These are phyloP conservation scores for Cheilosia pagana DNA, from an alignment of 2,888 invertebrate genomes.

Conservation along the genomic window DNA sequence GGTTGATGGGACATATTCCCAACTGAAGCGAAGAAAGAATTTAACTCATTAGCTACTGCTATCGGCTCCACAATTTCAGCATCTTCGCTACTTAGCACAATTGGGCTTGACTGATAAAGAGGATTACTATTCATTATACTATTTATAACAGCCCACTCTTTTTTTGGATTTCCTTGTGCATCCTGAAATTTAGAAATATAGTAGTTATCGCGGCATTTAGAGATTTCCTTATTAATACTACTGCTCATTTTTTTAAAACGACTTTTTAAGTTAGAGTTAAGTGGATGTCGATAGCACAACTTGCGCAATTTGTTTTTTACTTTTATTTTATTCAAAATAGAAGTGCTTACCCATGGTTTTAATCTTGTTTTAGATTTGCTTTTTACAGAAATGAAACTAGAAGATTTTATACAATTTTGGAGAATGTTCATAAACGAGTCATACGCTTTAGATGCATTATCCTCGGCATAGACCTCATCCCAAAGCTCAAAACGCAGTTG, in stretches of 20 bases:
- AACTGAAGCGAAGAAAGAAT: constrained; percentile 3
- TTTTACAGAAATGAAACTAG: neutral
- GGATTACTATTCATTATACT: neutral
- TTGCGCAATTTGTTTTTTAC: neutral
- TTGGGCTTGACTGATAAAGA: neutral
- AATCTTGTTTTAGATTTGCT: neutral
- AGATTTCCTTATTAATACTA: neutral
- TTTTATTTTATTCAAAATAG: neutral
- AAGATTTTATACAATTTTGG: neutral
- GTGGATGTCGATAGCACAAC: neutral
- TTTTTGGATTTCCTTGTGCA: neutral
- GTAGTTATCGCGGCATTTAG: neutral
- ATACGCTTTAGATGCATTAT: neutral
- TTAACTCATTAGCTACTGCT: neutral
- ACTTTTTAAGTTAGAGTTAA: neutral
- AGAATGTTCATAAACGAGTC: neutral
- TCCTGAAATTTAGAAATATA: neutral
- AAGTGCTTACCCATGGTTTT: neutral
- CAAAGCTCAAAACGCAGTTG: neutral
- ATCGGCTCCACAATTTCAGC: neutral
- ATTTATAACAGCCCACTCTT: neutral
- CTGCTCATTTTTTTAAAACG: constrained; percentile 6
- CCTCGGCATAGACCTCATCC: neutral
- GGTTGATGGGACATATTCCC: neutral
- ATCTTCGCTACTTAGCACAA: neutral